Percentiles rank a stretch among this genome's conserved stretches.
Conservation (phyloP, 2,888 invertebrate species). For the Stenodema calcarata region DNA sequence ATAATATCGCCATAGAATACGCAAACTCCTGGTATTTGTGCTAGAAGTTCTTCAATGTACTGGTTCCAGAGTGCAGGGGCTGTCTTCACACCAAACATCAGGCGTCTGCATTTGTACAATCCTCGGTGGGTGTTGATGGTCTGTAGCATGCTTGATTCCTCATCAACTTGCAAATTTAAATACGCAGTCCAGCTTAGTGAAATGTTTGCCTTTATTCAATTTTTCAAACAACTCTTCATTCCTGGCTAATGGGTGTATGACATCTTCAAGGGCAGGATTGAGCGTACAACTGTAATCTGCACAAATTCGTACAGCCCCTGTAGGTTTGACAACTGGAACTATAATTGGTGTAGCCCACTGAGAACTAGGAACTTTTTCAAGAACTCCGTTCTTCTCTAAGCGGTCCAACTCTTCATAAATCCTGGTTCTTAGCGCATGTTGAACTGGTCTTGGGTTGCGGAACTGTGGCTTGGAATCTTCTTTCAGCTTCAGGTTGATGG, state of each 20-base stretch:
- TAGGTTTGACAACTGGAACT: slow-evolving; percentile 39
- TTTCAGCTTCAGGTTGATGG: neutral
- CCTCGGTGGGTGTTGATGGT: slow-evolving; percentile 14
- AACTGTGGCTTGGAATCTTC: neutral
- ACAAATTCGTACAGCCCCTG: slow-evolving; percentile 45
- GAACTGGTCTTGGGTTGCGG: slow-evolving; percentile 3
- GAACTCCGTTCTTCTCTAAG: slow-evolving; percentile 19
- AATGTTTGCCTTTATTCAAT: neutral
- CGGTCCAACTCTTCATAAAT: slow-evolving; percentile 7
- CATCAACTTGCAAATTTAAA: neutral
- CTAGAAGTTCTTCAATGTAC: neutral
- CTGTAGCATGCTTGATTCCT: neutral
- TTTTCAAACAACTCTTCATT: neutral
- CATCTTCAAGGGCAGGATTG: neutral
- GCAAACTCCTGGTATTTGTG: neutral
- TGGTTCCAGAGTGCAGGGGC: slow-evolving; percentile 9
- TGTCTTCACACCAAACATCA: slow-evolving; percentile 1
- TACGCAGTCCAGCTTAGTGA: slow-evolving; percentile 4
- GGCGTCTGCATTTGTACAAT: too few relatives aligned
- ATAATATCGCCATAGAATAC: slow-evolving; percentile 25
- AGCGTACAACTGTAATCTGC: slow-evolving; percentile 29
- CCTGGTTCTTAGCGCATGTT: neutral
- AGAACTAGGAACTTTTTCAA: slow-evolving; percentile 17
- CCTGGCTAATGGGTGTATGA: neutral
- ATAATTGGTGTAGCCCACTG: slow-evolving; percentile 49